Percentiles rank a stretch among this genome's conserved stretches.
phyloP scores from a whole-genome alignment of 2,888 invertebrate genomes.

The Drosophila bunnanda region DNA sequence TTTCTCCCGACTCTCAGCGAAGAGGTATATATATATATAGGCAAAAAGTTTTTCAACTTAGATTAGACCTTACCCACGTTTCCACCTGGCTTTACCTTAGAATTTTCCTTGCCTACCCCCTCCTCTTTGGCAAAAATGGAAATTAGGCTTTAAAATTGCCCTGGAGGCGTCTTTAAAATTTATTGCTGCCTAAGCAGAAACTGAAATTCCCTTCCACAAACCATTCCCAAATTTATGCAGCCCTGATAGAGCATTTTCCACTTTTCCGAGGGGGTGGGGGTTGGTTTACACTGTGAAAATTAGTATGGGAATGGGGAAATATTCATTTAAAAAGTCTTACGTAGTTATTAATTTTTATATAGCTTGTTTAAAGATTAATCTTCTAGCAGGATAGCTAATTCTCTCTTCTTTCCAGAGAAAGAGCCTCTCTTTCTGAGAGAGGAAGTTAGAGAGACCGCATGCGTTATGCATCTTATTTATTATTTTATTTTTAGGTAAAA shows the following conservation, averaged over 20 bases:
- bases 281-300: slow-evolving; percentile 5
- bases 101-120: not conserved
- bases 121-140: slow-evolving; percentile 30
- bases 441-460: no score
- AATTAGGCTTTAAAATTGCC: slow-evolving; percentile 55
- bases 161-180: slow-evolving; percentile 70
- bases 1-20: slow-evolving; percentile 18
- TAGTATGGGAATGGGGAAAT: no score
- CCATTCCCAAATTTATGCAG: slow-evolving; percentile 31
- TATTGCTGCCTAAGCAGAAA: slow-evolving; percentile 56
- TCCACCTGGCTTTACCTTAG: slow-evolving; percentile 19
- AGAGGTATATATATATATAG: no score
- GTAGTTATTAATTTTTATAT: no score
- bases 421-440: no score
- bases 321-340: no score
- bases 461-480: no score
- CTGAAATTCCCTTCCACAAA: slow-evolving; percentile 22
- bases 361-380: no score
- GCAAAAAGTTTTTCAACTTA: slow-evolving; percentile 75
- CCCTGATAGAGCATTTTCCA: slow-evolving; percentile 25
- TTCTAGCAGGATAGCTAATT: no score
- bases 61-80: slow-evolving; percentile 56
- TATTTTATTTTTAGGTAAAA: no score
- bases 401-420: no score
- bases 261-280: not conserved